These are phyloP conservation scores for Hoplostethus mediterraneus DNA, from an alignment of 2,797 vertebrate genomes.

Conservation along the genomic window DNA sequence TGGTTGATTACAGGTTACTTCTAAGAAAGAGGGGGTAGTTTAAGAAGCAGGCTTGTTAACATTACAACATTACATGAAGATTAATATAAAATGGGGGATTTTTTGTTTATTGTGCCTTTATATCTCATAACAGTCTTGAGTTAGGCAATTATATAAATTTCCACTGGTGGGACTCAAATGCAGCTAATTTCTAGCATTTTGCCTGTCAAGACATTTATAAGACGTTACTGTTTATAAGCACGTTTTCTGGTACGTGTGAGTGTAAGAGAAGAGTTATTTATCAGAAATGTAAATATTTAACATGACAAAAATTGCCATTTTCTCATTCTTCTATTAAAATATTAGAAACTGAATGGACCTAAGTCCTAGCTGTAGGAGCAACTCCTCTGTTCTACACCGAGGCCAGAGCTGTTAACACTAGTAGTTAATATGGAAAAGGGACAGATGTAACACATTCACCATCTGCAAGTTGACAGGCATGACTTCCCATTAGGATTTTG, in stretches of 20 bases:
- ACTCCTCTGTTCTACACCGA: slow-evolving; percentile 8
- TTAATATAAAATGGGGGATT: slow-evolving; percentile 44
- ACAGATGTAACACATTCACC: slow-evolving; percentile 55
- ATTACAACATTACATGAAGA: slow-evolving; percentile 64
- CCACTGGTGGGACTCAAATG: slow-evolving; percentile 13
- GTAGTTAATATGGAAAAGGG: slow-evolving; percentile 55
- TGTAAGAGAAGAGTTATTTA: slow-evolving; percentile 1
- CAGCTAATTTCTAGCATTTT: slow-evolving; percentile 14
- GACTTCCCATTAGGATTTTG: slow-evolving; percentile 67
- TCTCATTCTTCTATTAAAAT: slow-evolving; percentile 10
- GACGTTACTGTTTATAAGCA: neutral
- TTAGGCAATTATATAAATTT: slow-evolving; percentile 4
- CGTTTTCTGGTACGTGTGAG: neutral
- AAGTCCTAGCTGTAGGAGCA: neutral
- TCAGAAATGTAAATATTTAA: neutral
- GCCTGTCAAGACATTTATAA: neutral
- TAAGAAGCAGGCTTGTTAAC: slow-evolving; percentile 54
- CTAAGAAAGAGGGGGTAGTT: slow-evolving; percentile 50
- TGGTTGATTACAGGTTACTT: slow-evolving; percentile 63
- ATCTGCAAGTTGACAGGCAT: slow-evolving; percentile 64
- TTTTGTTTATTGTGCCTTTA: slow-evolving; percentile 13
- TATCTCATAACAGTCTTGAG: slow-evolving; percentile 9
- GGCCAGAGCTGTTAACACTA: slow-evolving; percentile 32
- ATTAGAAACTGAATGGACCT: slow-evolving; percentile 24
- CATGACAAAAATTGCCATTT: neutral